phyloP scores from a whole-genome alignment of 2,888 invertebrate species.

The Morinoia aosen region DNA sequence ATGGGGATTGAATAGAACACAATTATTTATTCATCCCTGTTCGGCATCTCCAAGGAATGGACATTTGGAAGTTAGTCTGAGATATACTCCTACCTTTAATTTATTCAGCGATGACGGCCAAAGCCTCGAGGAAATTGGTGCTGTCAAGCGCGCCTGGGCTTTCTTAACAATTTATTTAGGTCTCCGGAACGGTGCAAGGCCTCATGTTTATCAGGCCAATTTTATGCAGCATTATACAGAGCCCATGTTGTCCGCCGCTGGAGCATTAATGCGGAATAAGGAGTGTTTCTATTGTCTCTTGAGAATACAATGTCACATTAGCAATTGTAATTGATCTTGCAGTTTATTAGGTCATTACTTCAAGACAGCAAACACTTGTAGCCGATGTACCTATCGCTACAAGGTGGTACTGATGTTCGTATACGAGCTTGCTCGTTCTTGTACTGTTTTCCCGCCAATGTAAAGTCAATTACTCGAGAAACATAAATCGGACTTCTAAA shows the following conservation, averaged over 20 bases:
- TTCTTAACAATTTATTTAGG: constrained; percentile 47
- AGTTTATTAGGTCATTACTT: constrained; percentile 47
- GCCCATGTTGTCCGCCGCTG: constrained; percentile 35
- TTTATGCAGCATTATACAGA: constrained; percentile 52
- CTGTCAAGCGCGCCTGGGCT: constrained; percentile 31
- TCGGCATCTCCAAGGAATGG: not conserved
- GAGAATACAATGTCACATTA: constrained; percentile 48
- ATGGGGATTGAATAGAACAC: not conserved
- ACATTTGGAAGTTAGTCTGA: not conserved
- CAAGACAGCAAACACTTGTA: constrained; percentile 45
- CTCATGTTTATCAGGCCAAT: constrained; percentile 29
- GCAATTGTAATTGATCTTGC: constrained; percentile 44
- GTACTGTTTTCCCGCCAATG: not conserved
- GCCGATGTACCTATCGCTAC: constrained; percentile 37
- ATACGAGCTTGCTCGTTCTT: not conserved
- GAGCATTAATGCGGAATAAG: constrained; percentile 46
- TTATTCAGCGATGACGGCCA: not conserved
- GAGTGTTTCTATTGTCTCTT: constrained; percentile 46
- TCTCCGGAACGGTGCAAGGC: not conserved
- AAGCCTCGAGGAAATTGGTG: constrained; percentile 31
- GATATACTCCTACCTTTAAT: not conserved
- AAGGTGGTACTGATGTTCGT: constrained; percentile 33
- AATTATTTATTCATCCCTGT: not conserved
- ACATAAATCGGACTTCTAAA: not conserved
- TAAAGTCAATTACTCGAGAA: constrained; percentile 8